A percentile compares a stretch with the other conserved stretches of the same genome.
These are phyloP conservation scores for Cepaea hortensis DNA, from an alignment of 2,888 invertebrate genomes.

Conservation along the genomic window DNA sequence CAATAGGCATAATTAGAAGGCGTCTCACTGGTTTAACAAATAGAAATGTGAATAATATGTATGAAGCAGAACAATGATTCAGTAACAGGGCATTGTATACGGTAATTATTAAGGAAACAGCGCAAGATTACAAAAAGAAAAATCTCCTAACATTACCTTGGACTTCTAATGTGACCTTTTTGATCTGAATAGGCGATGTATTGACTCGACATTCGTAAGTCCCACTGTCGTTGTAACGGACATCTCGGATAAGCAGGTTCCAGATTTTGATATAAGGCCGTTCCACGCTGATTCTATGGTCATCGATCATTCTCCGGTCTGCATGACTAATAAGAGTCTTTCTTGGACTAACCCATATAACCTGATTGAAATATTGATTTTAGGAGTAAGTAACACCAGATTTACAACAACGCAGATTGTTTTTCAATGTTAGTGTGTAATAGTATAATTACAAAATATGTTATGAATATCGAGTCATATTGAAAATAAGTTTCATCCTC, in stretches of 20 bases:
- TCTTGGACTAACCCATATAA: slow-evolving; percentile 70
- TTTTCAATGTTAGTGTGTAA: too few relatives aligned
- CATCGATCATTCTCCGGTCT: slow-evolving; percentile 69
- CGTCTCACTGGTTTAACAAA: too few relatives aligned
- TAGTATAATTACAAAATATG: too few relatives aligned
- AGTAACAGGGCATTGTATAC: not conserved
- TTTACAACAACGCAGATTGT: too few relatives aligned
- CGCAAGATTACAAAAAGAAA: not conserved
- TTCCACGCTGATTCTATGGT: slow-evolving; percentile 70
- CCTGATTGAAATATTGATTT: slow-evolving; percentile 54
- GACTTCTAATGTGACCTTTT: slow-evolving; percentile 66
- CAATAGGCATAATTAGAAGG: too few relatives aligned
- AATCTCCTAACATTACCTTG: slow-evolving; percentile 60
- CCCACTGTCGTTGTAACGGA: slow-evolving; percentile 69
- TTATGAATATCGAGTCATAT: too few relatives aligned
- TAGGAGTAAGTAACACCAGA: too few relatives aligned
- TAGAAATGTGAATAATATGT: too few relatives aligned
- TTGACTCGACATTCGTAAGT: slow-evolving; percentile 73
- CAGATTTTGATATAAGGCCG: slow-evolving; percentile 68
- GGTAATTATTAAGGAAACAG: not conserved
- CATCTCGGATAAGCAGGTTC: slow-evolving; percentile 71
- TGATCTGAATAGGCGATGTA: slow-evolving; percentile 67
- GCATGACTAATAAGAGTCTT: slow-evolving; percentile 66
- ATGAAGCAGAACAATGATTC: not conserved
- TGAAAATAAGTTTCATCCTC: too few relatives aligned